phyloP scores from a whole-genome alignment of 2,888 invertebrate species.

The Phyto melanocephala region DNA sequence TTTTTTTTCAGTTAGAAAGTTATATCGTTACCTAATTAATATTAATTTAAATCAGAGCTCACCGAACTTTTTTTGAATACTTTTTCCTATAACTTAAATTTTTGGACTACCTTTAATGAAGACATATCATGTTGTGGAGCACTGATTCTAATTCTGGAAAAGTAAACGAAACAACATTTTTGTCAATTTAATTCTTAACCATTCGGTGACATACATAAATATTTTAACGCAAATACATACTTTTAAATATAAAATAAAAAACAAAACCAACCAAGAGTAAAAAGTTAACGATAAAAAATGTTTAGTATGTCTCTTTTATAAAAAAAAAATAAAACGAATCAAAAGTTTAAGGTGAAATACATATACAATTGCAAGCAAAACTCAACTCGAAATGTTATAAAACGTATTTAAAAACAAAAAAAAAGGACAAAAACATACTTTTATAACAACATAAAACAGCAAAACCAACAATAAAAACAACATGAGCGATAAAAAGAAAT shows the following conservation, averaged over 20 bases:
- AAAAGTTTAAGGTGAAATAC: conserved; percentile 48
- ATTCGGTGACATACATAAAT: conserved; percentile 24
- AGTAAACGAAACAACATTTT: background rate
- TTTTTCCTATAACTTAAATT: no score
- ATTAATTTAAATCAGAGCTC: no score
- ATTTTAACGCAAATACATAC: conserved; percentile 43
- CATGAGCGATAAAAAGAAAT: background rate
- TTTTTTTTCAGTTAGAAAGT: no score
- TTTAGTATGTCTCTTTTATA: conserved; percentile 17
- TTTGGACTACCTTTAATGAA: no score
- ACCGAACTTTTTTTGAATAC: no score
- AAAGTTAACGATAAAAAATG: conserved; percentile 29
- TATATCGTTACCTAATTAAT: no score
- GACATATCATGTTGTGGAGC: no score
- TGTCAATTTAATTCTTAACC: background rate
- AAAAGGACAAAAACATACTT: background rate
- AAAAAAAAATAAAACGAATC: background rate
- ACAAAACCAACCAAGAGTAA: conserved; percentile 20
- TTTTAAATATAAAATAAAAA: conserved; percentile 59
- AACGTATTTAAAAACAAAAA: background rate
- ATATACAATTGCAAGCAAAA: background rate
- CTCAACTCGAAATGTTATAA: background rate
- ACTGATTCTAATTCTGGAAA: no score
- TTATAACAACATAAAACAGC: conserved; percentile 29
- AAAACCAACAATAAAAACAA: background rate